These are phyloP conservation scores for Setipinna tenuifilis DNA, from an alignment of 2,797 vertebrate species.

Conservation along the genomic window DNA sequence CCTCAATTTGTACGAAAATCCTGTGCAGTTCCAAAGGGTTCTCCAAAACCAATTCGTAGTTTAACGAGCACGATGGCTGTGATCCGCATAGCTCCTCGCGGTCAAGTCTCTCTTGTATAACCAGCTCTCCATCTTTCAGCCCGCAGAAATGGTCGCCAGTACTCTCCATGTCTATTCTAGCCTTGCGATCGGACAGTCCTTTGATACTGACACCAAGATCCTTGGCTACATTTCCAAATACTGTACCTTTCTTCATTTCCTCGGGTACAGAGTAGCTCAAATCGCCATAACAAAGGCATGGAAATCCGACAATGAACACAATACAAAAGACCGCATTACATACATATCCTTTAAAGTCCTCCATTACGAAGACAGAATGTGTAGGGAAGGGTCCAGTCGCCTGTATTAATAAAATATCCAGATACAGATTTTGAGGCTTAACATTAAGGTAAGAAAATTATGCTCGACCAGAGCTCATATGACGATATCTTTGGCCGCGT, in stretches of 20 bases:
- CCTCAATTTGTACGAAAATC: conserved; percentile 45
- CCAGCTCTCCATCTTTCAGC: conserved; percentile 42
- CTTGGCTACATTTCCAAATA: conserved; percentile 61
- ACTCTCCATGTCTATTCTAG: conserved; percentile 53
- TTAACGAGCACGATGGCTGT: conserved; percentile 14
- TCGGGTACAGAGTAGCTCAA: conserved; percentile 67
- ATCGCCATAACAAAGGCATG: conserved; percentile 32
- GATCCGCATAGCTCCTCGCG: conserved; percentile 43
- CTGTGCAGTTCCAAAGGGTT: conserved; percentile 50
- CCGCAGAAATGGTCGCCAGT: conserved; percentile 46
- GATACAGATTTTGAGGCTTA: too few species aligned
- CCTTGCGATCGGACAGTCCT: conserved; percentile 49
- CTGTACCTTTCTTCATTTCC: conserved; percentile 66
- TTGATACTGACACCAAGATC: conserved; percentile 62
- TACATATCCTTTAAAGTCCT: conserved; percentile 7
- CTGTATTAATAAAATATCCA: too few species aligned
- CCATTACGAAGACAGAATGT: too few species aligned
- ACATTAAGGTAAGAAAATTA: too few species aligned
- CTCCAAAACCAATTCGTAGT: conserved; percentile 48
- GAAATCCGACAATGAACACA: not conserved
- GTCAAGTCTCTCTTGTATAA: conserved; percentile 49
- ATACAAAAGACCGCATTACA: conserved; percentile 10
- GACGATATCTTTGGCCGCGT: too few species aligned
- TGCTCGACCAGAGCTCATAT: too few species aligned
- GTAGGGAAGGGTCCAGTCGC: too few species aligned